Base-by-base conservation (phyloP, 2,113 vertebrate species). In the Salvator merianae region DNA sequence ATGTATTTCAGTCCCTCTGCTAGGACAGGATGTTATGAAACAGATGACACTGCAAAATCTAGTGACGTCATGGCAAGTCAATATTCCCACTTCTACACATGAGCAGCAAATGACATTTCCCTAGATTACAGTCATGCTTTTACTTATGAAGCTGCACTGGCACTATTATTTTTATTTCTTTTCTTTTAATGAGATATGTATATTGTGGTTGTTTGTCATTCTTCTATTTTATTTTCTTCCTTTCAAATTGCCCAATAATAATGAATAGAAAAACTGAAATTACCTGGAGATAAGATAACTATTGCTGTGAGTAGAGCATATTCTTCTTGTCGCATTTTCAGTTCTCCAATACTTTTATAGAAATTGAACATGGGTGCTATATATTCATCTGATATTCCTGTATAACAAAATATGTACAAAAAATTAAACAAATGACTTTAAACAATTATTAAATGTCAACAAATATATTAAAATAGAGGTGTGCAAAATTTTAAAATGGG, bases 351-450 rank as follows among this genome's bases (percentile, higher is more conserved):
- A 91, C 98, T 99, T 95, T 98, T 99, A 91, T 99, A 99, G 94
- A 99, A 99, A 93, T 97, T 97, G 91, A 99, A 99, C 97, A 99
- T 98, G 30, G 98, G 99, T 3, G 95, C 97, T 91, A 99, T 98
- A 69, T 97, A 99, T 83, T 99, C 98, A 82, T 99, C 97, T 79
- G 98, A 97, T 87, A 99, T 98, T 86, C 98, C 99, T 99, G 85
- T 22, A 28, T 63, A 43, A 74, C 38, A 71, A 90, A 82, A 78
- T 87, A 87, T 63, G 38, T 34, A 43, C 7, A 66, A 71, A 5
- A 1, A 32, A 1, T 69, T 66, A 72, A 73, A 66, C 3, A 20
- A 14, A 65, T 28, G 20, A 30, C 28, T 9, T 18, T 59, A 59
- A 70, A 76, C 65, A 14, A 66, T 50, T 38, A 71, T 82, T 77